phyloP scores from a whole-genome alignment of 2,797 vertebrate species.

The Acanthopagrus latus region DNA sequence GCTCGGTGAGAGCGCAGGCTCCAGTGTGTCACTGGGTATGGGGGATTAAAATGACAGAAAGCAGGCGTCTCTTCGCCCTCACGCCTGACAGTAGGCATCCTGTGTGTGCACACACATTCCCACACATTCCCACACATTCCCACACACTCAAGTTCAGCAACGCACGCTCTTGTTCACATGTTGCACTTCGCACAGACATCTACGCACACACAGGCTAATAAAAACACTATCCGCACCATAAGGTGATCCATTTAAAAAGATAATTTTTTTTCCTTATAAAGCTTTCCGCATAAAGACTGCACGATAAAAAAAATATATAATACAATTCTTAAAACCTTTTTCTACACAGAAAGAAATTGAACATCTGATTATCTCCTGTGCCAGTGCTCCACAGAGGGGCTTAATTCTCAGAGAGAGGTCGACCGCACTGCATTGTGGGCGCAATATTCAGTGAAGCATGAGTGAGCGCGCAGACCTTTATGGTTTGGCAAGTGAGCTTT shows the following conservation, averaged over 20 bases:
- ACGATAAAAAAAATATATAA: slow-evolving; percentile 91
- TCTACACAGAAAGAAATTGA: slow-evolving; percentile 87
- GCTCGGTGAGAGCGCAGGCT: slow-evolving; percentile 67
- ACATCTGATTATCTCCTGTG: slow-evolving; percentile 87
- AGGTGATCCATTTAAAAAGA: slow-evolving; percentile 89
- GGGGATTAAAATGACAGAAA: slow-evolving; percentile 71
- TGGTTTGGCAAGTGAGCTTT: slow-evolving; percentile 84
- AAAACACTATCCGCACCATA: slow-evolving; percentile 85
- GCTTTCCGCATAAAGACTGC: slow-evolving; percentile 89
- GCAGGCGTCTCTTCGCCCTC: slow-evolving; percentile 69
- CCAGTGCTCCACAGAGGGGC: slow-evolving; percentile 81
- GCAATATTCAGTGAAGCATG: slow-evolving; percentile 70
- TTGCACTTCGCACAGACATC: slow-evolving; percentile 64
- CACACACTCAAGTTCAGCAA: slow-evolving; percentile 46
- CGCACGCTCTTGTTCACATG: slow-evolving; percentile 49
- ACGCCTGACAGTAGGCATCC: slow-evolving; percentile 76
- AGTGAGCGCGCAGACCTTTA: slow-evolving; percentile 73
- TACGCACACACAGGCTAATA: slow-evolving; percentile 81
- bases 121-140: slow-evolving; percentile 54
- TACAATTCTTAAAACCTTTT: slow-evolving; percentile 87
- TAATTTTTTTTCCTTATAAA: slow-evolving; percentile 87
- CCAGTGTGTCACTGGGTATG: slow-evolving; percentile 59
- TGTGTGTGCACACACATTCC: slow-evolving; percentile 67
- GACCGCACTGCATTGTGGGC: slow-evolving; percentile 73
- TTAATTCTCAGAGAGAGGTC: slow-evolving; percentile 71